These are phyloP conservation scores for Pelodytes ibericus DNA, from an alignment of 2,797 vertebrate species.

Conservation along the genomic window DNA sequence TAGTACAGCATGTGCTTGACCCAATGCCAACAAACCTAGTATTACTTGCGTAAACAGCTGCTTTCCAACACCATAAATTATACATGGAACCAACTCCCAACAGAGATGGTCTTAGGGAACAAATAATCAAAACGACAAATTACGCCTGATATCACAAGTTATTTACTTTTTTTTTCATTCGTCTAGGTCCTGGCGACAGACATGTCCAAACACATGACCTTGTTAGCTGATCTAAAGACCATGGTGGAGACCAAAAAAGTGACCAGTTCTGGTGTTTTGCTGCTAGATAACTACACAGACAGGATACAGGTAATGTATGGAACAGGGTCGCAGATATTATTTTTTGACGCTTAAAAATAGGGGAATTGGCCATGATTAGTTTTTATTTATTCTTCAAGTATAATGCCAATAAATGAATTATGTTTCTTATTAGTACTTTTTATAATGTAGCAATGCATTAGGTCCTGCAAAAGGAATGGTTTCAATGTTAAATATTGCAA, in stretches of 20 bases:
- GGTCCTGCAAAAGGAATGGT: no score
- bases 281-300: slow-evolving; percentile 92
- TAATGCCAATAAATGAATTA: no score
- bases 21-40: background rate
- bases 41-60: slow-evolving; percentile 4
- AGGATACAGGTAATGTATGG: slow-evolving; percentile 83
- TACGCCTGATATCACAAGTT: background rate
- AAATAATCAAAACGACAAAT: background rate
- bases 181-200: slow-evolving; percentile 91
- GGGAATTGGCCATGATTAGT: no score
- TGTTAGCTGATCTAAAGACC: slow-evolving; percentile 92
- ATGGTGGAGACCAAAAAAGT: slow-evolving; percentile 98
- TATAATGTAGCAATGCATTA: no score
- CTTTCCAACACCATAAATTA: background rate
- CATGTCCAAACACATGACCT: slow-evolving; percentile 97
- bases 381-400: no score
- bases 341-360: no score
- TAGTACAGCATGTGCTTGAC: background rate
- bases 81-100: slow-evolving; percentile 11
- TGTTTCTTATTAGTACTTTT: no score
- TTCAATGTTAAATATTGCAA: no score
- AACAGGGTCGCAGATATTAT: no score
- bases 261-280: slow-evolving; percentile 90
- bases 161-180: background rate
- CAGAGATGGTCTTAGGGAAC: background rate